These are phyloP conservation scores for Plebejus anna DNA, from an alignment of 2,888 invertebrate species.

Conservation along the genomic window DNA sequence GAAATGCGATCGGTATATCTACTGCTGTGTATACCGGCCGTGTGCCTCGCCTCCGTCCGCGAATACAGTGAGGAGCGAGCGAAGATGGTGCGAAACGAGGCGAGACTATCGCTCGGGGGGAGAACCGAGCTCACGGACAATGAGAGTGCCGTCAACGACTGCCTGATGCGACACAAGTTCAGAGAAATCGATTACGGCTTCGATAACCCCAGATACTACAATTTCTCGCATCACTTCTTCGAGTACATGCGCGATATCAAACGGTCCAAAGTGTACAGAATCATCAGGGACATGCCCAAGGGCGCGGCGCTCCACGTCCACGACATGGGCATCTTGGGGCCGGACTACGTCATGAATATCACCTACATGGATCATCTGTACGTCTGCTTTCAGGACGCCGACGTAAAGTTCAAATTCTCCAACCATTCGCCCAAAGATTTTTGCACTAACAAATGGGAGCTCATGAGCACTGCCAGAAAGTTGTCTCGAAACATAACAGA, in stretches of 20 bases:
- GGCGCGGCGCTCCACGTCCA: constrained; percentile 86
- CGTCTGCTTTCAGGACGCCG: constrained; percentile 58
- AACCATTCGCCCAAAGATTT: constrained; percentile 44
- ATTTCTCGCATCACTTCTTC: constrained; percentile 84
- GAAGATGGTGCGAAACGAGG: constrained; percentile 70
- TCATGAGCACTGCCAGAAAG: constrained; percentile 64
- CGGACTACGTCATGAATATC: constrained; percentile 81
- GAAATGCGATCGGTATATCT: constrained; percentile 39
- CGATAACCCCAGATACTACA: constrained; percentile 77
- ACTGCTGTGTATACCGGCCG: constrained; percentile 37
- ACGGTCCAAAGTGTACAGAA: constrained; percentile 81
- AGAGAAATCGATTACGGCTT: constrained; percentile 77
- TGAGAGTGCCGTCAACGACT: constrained; percentile 76
- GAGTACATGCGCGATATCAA: constrained; percentile 78
- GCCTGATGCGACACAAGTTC: constrained; percentile 80
- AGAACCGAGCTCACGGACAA: constrained; percentile 64
- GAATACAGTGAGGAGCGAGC: constrained; percentile 55
- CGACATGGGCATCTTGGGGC: constrained; percentile 81
- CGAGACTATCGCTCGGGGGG: constrained; percentile 71
- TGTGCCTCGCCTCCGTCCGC: constrained; percentile 45
- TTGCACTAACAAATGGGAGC: constrained; percentile 65
- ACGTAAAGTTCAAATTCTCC: constrained; percentile 52
- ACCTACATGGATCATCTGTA: constrained; percentile 82
- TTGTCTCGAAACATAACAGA: constrained; percentile 54
- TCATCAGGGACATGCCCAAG: constrained; percentile 86